phyloP scores from a whole-genome alignment of 2,888 invertebrate genomes.

The Microplitis deprimator region DNA sequence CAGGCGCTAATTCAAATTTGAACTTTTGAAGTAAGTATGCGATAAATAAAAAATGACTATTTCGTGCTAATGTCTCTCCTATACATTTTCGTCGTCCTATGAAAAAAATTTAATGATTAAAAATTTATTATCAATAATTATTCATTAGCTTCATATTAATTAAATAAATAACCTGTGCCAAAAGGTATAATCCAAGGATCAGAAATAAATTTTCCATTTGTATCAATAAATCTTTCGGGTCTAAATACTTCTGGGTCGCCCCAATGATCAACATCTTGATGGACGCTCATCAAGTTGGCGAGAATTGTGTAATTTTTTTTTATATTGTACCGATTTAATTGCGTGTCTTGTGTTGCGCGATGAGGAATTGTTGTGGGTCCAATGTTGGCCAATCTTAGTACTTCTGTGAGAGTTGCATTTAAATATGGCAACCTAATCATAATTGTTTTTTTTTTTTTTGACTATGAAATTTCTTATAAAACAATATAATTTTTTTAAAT shows the following conservation, averaged over 20 bases:
- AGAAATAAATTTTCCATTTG: constrained; percentile 73
- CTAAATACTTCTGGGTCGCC: constrained; percentile 80
- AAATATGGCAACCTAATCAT: constrained; percentile 81
- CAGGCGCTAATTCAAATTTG: constrained; percentile 77
- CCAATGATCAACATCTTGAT: constrained; percentile 78
- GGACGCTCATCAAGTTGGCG: constrained; percentile 81
- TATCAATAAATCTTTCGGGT: constrained; percentile 81
- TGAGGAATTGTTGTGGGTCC: constrained; percentile 85
- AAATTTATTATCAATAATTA: neutral
- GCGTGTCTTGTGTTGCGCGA: constrained; percentile 80
- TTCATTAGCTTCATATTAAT: neutral
- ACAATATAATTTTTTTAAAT: too few relatives aligned
- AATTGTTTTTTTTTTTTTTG: constrained; percentile 22
- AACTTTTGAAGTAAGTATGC: constrained; percentile 82
- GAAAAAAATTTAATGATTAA: constrained; percentile 19
- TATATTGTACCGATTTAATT: constrained; percentile 80
- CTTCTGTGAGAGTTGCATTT: constrained; percentile 83
- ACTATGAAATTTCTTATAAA: too few relatives aligned
- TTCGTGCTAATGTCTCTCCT: constrained; percentile 83
- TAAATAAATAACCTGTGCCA: constrained; percentile 52
- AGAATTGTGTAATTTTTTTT: constrained; percentile 76
- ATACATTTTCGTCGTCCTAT: constrained; percentile 81
- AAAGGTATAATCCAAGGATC: constrained; percentile 61
- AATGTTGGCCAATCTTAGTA: constrained; percentile 83
- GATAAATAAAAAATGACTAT: constrained; percentile 83